phyloP scores from a whole-genome alignment of 2,113 vertebrate species.

The Taurulus bubalis region DNA sequence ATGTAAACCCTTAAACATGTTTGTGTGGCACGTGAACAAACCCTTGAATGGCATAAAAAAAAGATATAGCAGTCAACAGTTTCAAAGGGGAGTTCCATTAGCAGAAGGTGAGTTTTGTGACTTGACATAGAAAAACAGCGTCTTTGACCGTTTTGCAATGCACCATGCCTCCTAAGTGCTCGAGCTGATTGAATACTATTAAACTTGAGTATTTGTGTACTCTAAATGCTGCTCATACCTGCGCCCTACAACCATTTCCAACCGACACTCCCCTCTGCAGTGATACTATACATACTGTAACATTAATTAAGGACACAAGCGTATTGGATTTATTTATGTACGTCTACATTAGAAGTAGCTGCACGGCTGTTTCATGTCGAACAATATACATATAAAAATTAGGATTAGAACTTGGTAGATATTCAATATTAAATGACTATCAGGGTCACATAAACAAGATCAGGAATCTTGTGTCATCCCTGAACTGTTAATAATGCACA shows the following conservation, averaged over 20 bases:
- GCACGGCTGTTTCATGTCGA: background rate
- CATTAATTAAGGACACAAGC: background rate
- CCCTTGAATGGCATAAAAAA: background rate
- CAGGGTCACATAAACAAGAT: slow-evolving; percentile 15
- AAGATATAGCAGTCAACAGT: too few species aligned
- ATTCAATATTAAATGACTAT: slow-evolving; percentile 5
- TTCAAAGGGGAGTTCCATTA: too few species aligned
- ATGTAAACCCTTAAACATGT: background rate
- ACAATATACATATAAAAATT: background rate
- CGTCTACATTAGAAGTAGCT: background rate
- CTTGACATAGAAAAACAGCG: too few species aligned
- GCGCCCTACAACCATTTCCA: too few species aligned
- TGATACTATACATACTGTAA: too few species aligned
- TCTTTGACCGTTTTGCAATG: too few species aligned
- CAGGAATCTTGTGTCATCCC: background rate
- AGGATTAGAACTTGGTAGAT: background rate
- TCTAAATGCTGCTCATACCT: too few species aligned
- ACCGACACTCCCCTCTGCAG: too few species aligned
- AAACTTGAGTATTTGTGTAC: too few species aligned
- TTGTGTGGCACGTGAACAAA: background rate
- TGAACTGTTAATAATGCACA: background rate
- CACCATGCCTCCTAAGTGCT: too few species aligned
- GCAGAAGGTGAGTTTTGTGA: too few species aligned
- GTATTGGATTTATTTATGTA: background rate
- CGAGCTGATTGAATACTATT: too few species aligned